Evolutionary conservation across 2,113 vertebrate species (phyloP), one percentile per base, ranked within the genome.

Genomic region (Conger conger): DNA sequence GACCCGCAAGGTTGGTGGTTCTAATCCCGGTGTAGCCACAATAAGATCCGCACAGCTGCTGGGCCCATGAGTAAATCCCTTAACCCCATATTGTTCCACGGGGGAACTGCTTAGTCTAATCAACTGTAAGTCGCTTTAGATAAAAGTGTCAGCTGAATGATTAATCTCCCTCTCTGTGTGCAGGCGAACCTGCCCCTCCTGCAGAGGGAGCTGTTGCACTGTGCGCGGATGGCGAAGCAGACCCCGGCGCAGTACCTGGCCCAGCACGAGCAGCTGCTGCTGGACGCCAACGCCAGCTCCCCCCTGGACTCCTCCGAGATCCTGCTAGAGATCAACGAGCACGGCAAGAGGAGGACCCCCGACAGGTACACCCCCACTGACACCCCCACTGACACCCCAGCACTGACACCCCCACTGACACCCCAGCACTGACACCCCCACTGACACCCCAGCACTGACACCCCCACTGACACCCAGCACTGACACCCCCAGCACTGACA

Each of bases 191-290:
- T 96, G 88, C 96, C 96, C 0, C 83, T 96, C 90, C 93, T 97
- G 85, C 96, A 97, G 93, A 92, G 95, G 0, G 96, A 96, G 85
- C 95, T 96, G 77, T 91, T 96, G 82, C 95, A 96, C 91, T 96
- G 96, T 0, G 96, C 96, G 88, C 96, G 95, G 87, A 92, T 96
- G 90, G 95, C 96, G 87, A 96, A 97, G 93, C 95, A 96, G 94
- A 96, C 89, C 0, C 96, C 96, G 0, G 95, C 95, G 16, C 96
- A 96, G 91, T 96, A 96, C 93, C 92, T 96, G 92, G 96, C 96
- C 0, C 96, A 96, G 90, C 96, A 96, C 0, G 95, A 96, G 91
- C 94, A 95, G 89, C 93, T 96, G 38, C 93, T 96, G 81, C 92
- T 96, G 88, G 94, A 95, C 0, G 93, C 94, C 91, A 95, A 91